Evolutionary conservation across 1,140 invertebrate genomes (phyloP), one percentile per base, ranked within the genome.

Genomic region (Diorhabda sublineata): DNA sequence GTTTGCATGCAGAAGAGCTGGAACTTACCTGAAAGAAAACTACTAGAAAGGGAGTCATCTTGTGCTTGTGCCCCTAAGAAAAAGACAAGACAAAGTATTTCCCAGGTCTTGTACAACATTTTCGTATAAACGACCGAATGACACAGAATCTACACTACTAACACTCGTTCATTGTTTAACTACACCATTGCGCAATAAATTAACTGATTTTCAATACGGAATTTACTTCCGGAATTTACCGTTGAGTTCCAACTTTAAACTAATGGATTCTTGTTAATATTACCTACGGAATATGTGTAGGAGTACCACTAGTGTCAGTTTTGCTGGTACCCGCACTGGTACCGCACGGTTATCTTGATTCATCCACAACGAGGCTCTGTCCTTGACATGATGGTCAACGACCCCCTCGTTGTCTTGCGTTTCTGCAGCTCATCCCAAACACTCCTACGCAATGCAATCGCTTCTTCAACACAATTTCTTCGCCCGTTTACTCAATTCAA

Each of bases 11-110:
- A 60, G 58, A 44, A 45, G 56, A 66, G 8, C 9, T 26, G 26
- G 41, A 66, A 74, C 74, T 80, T 83, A 92, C 90, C 90, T 83
- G 90, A 91, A 11, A 92, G 82, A 77, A 92, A 91, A 75, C 89
- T 91, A 72, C 89, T 89, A 69, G 90, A 88, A 74, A 92, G 83
- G 7, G 90, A 92, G 67, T 92, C 91, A 80, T 92, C 90, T 82
- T 91, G 89, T 69, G 81, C 83, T 65, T 71, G 68, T 59, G 78
- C 76, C 59, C 68, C 69, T 58, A 68, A 67, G 44, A 74, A 67
- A 42, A 70, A 67, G 6, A 76, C 68, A 43, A 76, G 69, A 60
- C 72, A 58, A 57, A 56, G 64, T 61, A 72, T 66, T 69, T 68
- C 69, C 64, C 71, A 58, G 68, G 72, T 75, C 74, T 72, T 73